These are phyloP conservation scores for Plagodis pulveraria DNA, from an alignment of 2,888 invertebrate species.

Conservation along the genomic window DNA sequence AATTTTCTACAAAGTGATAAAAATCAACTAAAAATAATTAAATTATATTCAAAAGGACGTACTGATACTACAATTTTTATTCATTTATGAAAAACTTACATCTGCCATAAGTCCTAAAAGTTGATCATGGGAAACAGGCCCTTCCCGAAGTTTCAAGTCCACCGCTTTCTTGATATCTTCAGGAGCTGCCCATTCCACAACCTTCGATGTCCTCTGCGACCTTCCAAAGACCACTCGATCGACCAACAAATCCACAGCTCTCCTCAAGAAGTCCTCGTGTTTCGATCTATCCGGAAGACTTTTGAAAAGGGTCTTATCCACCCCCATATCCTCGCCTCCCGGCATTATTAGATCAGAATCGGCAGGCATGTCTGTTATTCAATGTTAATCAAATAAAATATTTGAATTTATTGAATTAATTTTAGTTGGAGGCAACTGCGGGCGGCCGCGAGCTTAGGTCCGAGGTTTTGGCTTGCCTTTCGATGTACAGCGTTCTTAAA, in stretches of 20 bases:
- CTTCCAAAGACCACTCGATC: constrained; percentile 91
- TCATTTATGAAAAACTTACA: constrained; percentile 76
- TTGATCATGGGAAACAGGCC: constrained; percentile 87
- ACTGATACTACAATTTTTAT: no score
- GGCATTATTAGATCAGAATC: constrained; percentile 74
- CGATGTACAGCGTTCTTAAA: constrained; percentile 75
- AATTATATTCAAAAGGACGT: no score
- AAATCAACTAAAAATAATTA: no score
- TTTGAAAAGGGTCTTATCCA: constrained; percentile 73
- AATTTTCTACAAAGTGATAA: no score
- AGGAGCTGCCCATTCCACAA: constrained; percentile 93
- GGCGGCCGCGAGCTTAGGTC: constrained; percentile 65
- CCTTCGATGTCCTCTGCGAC: constrained; percentile 88
- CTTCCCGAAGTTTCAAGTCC: constrained; percentile 86
- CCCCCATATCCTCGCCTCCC: constrained; percentile 58
- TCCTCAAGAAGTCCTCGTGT: constrained; percentile 90
- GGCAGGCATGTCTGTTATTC: constrained; percentile 70
- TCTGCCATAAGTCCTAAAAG: constrained; percentile 88
- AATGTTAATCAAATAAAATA: constrained; percentile 46
- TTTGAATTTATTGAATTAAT: constrained; percentile 49
- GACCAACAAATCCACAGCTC: constrained; percentile 89
- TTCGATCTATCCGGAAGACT: constrained; percentile 86
- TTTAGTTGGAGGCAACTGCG: constrained; percentile 52
- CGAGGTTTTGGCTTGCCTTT: constrained; percentile 68
- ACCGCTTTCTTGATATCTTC: constrained; percentile 87